Evolutionary conservation across 2,797 vertebrate genomes (phyloP).

Genomic region (Enteromius fasciolatus): DNA sequence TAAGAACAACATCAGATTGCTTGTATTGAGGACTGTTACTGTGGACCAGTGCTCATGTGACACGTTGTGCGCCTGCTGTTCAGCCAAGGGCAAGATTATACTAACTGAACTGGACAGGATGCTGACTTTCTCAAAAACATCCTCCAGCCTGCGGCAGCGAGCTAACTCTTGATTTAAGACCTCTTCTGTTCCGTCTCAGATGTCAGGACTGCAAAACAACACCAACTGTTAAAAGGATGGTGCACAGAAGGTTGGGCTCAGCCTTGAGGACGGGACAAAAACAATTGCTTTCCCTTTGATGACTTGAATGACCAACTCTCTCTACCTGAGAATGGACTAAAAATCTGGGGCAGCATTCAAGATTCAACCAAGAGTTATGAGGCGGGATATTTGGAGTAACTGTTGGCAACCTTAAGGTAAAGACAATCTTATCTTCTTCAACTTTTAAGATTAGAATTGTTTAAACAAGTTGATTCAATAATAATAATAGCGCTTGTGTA

Average conservation of each 20-base stretch:
- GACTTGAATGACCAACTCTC: constrained; percentile 8
- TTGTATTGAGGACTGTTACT: constrained; percentile 2
- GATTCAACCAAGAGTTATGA: not conserved
- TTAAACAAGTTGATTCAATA: constrained; percentile 15
- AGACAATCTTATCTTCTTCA: not conserved
- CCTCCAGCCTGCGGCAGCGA: constrained; percentile 27
- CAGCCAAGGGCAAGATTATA: constrained; percentile 31
- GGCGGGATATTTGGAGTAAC: constrained; percentile 3
- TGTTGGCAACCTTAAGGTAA: constrained; percentile 46
- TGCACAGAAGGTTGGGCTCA: constrained; percentile 15
- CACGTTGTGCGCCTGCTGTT: constrained; percentile 11
- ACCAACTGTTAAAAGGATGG: constrained; percentile 30
- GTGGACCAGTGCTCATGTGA: constrained; percentile 13
- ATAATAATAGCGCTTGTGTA: not conserved
- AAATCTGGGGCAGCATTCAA: not conserved
- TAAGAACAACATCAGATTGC: constrained; percentile 41
- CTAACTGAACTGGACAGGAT: constrained; percentile 60
- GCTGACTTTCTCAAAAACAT: constrained; percentile 64
- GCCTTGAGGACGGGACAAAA: constrained; percentile 39
- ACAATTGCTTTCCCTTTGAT: constrained; percentile 13
- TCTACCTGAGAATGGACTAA: constrained; percentile 14
- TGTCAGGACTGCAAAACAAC: constrained; percentile 26
- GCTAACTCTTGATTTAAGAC: constrained; percentile 36
- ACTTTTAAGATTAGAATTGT: constrained; percentile 2
- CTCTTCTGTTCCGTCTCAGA: not conserved